Base-by-base conservation (phyloP, 1,140 invertebrate species). In the Archegozetes longisetosus region DNA sequence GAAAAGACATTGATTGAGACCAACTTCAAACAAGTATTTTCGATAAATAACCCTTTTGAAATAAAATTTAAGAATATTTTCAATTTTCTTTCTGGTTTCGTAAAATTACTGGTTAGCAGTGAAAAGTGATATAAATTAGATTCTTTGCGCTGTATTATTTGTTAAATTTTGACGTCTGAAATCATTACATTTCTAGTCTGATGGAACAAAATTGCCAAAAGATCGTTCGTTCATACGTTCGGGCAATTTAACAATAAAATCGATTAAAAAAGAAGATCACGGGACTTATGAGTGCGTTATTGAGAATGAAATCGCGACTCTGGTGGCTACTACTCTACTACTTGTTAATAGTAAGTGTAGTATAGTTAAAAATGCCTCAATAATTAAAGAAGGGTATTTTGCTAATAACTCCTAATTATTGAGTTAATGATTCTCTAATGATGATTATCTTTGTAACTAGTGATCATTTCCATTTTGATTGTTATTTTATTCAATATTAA, bases 251-350 rank as follows among this genome's bases (percentile, higher is more conserved):
- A 93, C 88, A 52, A 89, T 98, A 61, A 85, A 86, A 63, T 83
- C 83, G 63, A 75, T 97, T 52, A 77, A 83, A 2, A 80, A 91
- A 32, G 80, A 84, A 51, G 93, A 98, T 74, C 91, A 95, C 71
- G 92, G 91, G 6, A 83, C 82, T 67, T 96, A 96, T 72, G 88
- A 96, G 72, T 96, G 93, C 73, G 83, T 94, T 55, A 88, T 88
- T 2, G 83, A 82, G 59, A 97, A 96, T 73, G 89, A 94, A 75
- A 87, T 95, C 60, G 89, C 90, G 48, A 93, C 88, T 1, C 84
- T 96, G 68, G 84, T 91, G 29, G 82, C 85, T 3, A 79, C 83
- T 49, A 93, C 91, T 20, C 85, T 91, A 68, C 76, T 98, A 53
- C 86, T 93, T 61, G 86, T 96, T 57, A 89, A 95, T 64, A 70